Evolutionary conservation across 2,797 vertebrate species (phyloP), one percentile per base, ranked within the genome.

Genomic region (Chelon auratus): DNA sequence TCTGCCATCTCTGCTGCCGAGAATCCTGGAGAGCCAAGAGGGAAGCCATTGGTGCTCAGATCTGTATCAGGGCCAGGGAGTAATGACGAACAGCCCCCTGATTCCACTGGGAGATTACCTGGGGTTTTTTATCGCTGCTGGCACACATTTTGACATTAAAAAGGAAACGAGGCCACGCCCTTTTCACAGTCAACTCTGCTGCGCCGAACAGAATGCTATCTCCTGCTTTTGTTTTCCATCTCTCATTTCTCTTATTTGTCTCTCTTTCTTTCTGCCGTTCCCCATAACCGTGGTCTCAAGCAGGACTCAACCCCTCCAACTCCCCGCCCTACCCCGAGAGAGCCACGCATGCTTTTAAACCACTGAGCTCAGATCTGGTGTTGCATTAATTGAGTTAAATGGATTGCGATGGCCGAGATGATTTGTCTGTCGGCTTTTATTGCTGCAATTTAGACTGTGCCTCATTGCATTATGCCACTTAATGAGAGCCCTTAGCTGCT

Each of bases 391-490:
- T 90, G 92, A 93, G 84, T 90, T 90, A 91, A 93, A 93, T 92
- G 91, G 90, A 90, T 91, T 84, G 88, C 75, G 89, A 89, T 91
- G 91, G 89, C 89, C 67, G 87, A 90, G 90, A 93, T 90, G 90
- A 94, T 92, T 92, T 89, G 90, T 92, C 91, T 88, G 90, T 91
- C 83, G 82, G 85, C 88, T 91, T 91, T 93, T 92, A 92, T 91
- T 85, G 88, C 89, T 11, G 80, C 86, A 85, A 92, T 93, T 91
- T 91, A 86, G 89, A 87, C 87, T 86, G 85, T 89, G 89, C 84
- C 88, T 89, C 90, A 87, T 91, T 89, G 90, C 91, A 91, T 92
- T 91, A 90, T 87, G 89, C 83, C 83, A 86, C 86, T 90, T 93
- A 90, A 92, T 89, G 88, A 92, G 87, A 91, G 88, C 81, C 80